Percentiles rank a stretch among this genome's conserved stretches.
Evolutionary conservation across 1,140 invertebrate species (phyloP).

Genomic region (Physella acuta): DNA sequence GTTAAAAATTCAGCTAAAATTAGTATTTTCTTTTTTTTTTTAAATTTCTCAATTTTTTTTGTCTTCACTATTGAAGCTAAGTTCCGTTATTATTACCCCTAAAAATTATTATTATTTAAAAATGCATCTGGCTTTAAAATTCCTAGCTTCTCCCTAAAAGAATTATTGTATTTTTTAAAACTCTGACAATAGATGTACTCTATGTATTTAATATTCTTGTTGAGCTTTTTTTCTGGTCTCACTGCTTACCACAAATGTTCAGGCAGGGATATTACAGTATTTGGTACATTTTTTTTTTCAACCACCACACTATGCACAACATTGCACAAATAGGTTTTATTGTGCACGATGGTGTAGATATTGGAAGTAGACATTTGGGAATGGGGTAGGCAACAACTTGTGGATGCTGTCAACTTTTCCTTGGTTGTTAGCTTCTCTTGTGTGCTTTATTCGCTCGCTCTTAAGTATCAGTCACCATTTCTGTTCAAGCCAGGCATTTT

Average conservation of each 20-base stretch:
- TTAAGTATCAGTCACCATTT: too few relatives aligned
- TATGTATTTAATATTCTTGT: conserved; percentile 4
- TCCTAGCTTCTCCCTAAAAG: background rate
- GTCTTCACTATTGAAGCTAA: too few relatives aligned
- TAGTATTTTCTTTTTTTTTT: too few relatives aligned
- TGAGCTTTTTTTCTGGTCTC: conserved; percentile 6
- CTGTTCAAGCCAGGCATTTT: too few relatives aligned
- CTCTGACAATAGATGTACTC: too few relatives aligned
- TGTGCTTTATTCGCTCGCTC: background rate
- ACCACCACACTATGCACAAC: background rate
- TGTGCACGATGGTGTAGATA: background rate
- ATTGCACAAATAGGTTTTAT: background rate
- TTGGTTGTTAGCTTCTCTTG: background rate
- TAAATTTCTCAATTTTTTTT: too few relatives aligned
- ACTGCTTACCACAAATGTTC: conserved; percentile 1
- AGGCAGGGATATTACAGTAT: background rate
- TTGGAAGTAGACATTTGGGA: background rate
- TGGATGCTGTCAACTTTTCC: background rate
- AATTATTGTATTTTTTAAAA: background rate
- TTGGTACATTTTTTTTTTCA: too few relatives aligned
- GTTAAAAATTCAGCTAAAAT: too few relatives aligned
- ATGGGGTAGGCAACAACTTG: background rate
- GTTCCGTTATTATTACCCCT: too few relatives aligned
- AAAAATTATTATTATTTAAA: too few relatives aligned
- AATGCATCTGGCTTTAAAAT: background rate